Conservation (phyloP, 92 coral and sea anemone genomes). For the Zoanthus sansibaricus region DNA sequence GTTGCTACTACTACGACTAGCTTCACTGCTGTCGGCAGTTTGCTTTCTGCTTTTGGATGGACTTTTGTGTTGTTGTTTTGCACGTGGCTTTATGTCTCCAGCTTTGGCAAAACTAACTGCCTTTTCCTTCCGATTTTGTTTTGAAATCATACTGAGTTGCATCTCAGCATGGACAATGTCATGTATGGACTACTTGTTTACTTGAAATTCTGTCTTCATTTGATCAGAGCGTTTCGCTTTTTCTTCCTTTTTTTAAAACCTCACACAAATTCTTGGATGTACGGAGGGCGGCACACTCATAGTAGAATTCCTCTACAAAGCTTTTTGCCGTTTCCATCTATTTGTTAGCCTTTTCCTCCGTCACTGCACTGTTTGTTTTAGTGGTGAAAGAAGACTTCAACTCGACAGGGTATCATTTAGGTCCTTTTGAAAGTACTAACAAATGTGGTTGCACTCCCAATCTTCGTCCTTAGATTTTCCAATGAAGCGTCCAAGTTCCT, state of each 20-base stretch:
- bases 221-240: background rate
- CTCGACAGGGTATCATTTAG: slow-evolving; percentile 51
- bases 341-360: background rate
- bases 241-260: slow-evolving; percentile 35
- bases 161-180: slow-evolving; percentile 49
- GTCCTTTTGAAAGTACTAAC: slow-evolving; percentile 20
- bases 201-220: slow-evolving; percentile 35
- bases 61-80: background rate
- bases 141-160: background rate
- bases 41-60: background rate
- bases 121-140: background rate
- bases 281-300: slow-evolving; percentile 30
- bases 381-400: slow-evolving; percentile 35
- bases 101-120: background rate
- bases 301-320: slow-evolving; percentile 57
- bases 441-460: slow-evolving; percentile 10
- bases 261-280: slow-evolving; percentile 49
- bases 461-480: slow-evolving; percentile 40
- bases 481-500: slow-evolving; percentile 45
- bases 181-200: slow-evolving; percentile 37
- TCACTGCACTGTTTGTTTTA: background rate
- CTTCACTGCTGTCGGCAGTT: slow-evolving; percentile 10
- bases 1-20: background rate
- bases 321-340: too few species aligned
- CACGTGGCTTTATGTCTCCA: background rate